Percentiles rank a stretch among this genome's conserved stretches.
phyloP scores from a whole-genome alignment of 2,888 invertebrate genomes.

The Euplagia quadripunctaria region DNA sequence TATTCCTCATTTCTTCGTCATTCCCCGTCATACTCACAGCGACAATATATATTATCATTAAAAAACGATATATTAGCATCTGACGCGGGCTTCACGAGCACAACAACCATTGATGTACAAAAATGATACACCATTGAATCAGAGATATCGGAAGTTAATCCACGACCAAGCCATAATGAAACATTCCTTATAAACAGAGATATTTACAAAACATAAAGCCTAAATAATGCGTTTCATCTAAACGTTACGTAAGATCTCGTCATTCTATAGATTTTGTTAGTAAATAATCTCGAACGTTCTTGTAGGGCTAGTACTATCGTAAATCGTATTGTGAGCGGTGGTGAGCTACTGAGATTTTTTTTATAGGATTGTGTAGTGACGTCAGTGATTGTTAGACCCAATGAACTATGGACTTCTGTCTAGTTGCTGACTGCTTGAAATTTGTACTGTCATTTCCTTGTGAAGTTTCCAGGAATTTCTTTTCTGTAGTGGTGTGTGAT shows the following conservation, averaged over 20 bases:
- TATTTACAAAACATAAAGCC: slow-evolving; percentile 47
- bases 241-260: slow-evolving; percentile 32
- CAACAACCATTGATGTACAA: not conserved
- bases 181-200: slow-evolving; percentile 24
- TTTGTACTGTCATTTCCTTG: not conserved
- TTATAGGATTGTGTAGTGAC: slow-evolving; percentile 6
- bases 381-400: not conserved
- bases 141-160: not conserved
- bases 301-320: not conserved
- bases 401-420: slow-evolving; percentile 2
- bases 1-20: too few species aligned
- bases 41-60: too few species aligned
- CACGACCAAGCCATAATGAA: not conserved
- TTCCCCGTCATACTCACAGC: too few species aligned
- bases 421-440: not conserved
- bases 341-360: not conserved
- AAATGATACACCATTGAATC: not conserved
- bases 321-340: not conserved
- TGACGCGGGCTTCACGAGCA: not conserved
- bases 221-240: slow-evolving; percentile 37
- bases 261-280: slow-evolving; percentile 38
- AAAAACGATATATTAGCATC: not conserved
- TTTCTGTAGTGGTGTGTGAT: not conserved
- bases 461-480: not conserved
- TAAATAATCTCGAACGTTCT: slow-evolving; percentile 29